These are phyloP conservation scores for Globodera ellingtonae DNA, from an alignment of 1,140 invertebrate species.

Conservation along the genomic window DNA sequence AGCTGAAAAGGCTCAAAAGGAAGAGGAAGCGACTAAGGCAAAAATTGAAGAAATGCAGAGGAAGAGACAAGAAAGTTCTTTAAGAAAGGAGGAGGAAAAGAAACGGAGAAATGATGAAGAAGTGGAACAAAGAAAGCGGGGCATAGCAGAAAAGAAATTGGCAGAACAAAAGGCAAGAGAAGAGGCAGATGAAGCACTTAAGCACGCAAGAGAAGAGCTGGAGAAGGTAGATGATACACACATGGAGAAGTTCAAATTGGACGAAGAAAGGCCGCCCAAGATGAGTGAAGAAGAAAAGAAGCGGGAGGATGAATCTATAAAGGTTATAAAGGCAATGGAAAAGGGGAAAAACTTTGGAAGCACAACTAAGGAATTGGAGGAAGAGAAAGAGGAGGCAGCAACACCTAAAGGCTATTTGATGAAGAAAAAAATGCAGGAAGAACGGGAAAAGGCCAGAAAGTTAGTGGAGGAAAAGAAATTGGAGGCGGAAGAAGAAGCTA, in stretches of 20 bases:
- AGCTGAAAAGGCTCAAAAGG: neutral
- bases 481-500: conserved; percentile 6
- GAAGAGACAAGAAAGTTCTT: neutral
- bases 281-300: neutral
- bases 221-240: neutral
- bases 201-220: conserved; percentile 4
- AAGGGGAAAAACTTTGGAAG: neutral
- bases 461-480: neutral
- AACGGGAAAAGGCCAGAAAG: conserved; percentile 9
- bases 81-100: conserved; percentile 5
- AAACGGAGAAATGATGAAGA: neutral
- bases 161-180: conserved; percentile 6
- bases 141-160: conserved; percentile 6
- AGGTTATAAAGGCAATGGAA: neutral
- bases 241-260: conserved; percentile 15
- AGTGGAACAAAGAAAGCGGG: neutral
- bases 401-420: conserved; percentile 1
- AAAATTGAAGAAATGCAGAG: conserved; percentile 11
- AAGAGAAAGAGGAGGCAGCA: neutral
- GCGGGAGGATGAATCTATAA: neutral
- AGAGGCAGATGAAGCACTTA: conserved; percentile 14
- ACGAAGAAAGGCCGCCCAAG: neutral
- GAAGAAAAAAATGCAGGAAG: conserved; percentile 11
- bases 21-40: conserved; percentile 1
- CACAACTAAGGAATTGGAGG: neutral